Conservation (phyloP, 2,113 vertebrate species). For the Myanophis thanlyinensis region DNA sequence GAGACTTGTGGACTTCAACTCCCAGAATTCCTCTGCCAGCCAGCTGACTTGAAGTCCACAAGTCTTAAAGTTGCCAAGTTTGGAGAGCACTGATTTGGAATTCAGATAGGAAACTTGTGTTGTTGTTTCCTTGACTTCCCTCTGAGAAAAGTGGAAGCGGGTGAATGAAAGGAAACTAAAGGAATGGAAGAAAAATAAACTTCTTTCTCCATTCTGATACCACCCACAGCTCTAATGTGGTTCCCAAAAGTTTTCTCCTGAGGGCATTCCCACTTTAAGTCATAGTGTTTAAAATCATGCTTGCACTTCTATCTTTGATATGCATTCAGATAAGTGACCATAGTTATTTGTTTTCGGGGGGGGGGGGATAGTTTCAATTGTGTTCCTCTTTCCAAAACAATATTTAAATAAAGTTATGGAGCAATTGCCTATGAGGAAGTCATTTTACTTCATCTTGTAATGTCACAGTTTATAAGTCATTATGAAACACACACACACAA, state of each 20-base stretch:
- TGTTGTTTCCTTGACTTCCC: neutral
- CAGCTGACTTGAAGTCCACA: neutral
- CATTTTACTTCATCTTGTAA: neutral
- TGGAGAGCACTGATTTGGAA: neutral
- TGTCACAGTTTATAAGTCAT: neutral
- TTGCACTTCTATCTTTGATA: neutral
- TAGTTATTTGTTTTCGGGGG: neutral
- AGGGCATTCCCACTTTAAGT: neutral
- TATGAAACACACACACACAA: neutral
- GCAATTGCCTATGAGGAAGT: neutral
- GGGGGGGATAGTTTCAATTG: neutral
- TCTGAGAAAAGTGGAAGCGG: neutral
- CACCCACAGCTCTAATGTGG: neutral
- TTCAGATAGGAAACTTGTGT: neutral
- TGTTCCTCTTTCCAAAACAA: neutral
- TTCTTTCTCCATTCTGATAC: neutral
- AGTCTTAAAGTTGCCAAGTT: neutral
- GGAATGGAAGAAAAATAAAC: neutral
- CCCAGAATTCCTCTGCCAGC: neutral
- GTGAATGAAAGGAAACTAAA: neutral
- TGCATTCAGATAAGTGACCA: neutral
- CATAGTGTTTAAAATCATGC: neutral
- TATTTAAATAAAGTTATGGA: neutral
- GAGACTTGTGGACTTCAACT: neutral
- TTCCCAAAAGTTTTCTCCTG: neutral